Evolutionary conservation across 2,113 vertebrate genomes (phyloP).

Genomic region (Argyrosomus japonicus): DNA sequence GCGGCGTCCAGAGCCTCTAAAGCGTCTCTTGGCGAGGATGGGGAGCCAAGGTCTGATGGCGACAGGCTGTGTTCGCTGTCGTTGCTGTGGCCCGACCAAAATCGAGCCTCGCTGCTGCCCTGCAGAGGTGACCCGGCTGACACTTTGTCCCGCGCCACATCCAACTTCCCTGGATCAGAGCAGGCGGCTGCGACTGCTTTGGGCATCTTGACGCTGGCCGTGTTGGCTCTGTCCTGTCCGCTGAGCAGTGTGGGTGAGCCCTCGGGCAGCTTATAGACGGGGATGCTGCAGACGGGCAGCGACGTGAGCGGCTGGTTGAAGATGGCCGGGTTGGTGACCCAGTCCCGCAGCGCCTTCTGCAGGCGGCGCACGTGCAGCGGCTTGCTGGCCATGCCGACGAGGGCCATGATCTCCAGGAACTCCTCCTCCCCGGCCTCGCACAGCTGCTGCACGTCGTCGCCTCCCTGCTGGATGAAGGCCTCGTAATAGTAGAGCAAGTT

Average conservation of each 20-base stretch:
- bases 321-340: constrained; percentile 97
- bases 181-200: constrained; percentile 89
- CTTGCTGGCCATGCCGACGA: constrained; percentile 98
- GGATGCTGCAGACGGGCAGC: constrained; percentile 97
- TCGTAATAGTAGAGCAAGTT: constrained; percentile 98
- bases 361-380: constrained; percentile 95
- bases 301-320: constrained; percentile 98
- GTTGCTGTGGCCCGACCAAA: constrained; percentile 91
- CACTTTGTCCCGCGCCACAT: constrained; percentile 72
- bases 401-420: constrained; percentile 98
- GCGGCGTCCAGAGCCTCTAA: constrained; percentile 92
- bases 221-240: constrained; percentile 82
- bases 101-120: constrained; percentile 85
- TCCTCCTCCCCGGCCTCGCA: constrained; percentile 98
- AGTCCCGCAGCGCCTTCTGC: constrained; percentile 97
- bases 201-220: constrained; percentile 87
- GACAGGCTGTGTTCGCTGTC: constrained; percentile 94
- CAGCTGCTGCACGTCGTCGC: constrained; percentile 98
- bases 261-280: constrained; percentile 96
- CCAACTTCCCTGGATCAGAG: constrained; percentile 82
- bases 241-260: constrained; percentile 84
- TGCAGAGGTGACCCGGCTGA: constrained; percentile 86
- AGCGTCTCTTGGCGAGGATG: constrained; percentile 92
- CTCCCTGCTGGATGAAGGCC: constrained; percentile 99
- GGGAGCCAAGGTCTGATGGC: constrained; percentile 92